Percentiles rank a stretch among this genome's conserved stretches.
phyloP scores from a whole-genome alignment of 2,113 vertebrate genomes.

The Marmota monax region DNA sequence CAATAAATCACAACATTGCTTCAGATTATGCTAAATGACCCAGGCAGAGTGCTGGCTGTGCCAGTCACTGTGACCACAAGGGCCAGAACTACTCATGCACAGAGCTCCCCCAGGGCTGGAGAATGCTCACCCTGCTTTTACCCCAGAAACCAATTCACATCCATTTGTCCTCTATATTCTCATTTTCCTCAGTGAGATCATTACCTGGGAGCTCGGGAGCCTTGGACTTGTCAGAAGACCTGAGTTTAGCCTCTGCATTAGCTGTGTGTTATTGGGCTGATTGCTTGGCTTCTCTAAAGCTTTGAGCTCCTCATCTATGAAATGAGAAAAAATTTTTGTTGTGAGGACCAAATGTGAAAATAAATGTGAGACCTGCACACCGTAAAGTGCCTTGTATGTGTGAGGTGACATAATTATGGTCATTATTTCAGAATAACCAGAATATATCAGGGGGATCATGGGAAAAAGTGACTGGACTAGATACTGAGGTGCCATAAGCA shows the following conservation, averaged over 20 bases:
- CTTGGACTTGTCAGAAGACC: neutral
- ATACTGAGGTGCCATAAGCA: neutral
- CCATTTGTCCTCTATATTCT: neutral
- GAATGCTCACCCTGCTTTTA: neutral
- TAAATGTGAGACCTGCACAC: neutral
- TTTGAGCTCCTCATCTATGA: neutral
- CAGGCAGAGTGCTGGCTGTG: slow-evolving; percentile 38
- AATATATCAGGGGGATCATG: neutral
- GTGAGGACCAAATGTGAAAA: neutral
- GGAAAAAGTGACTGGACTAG: neutral
- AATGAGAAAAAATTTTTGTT: neutral
- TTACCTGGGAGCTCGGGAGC: neutral
- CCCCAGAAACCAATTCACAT: accelerated
- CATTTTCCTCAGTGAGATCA: neutral
- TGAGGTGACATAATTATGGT: neutral
- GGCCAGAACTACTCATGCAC: neutral
- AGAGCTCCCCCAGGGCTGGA: neutral
- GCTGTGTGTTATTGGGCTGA: neutral
- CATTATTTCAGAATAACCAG: neutral
- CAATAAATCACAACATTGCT: slow-evolving; percentile 70
- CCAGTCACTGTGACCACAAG: neutral
- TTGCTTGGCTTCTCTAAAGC: neutral
- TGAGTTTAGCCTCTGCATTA: neutral
- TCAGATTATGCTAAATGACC: slow-evolving; percentile 62
- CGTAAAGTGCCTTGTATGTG: neutral